Conservation (phyloP, 2,888 invertebrate genomes). For the Therioaphis trifolii region DNA sequence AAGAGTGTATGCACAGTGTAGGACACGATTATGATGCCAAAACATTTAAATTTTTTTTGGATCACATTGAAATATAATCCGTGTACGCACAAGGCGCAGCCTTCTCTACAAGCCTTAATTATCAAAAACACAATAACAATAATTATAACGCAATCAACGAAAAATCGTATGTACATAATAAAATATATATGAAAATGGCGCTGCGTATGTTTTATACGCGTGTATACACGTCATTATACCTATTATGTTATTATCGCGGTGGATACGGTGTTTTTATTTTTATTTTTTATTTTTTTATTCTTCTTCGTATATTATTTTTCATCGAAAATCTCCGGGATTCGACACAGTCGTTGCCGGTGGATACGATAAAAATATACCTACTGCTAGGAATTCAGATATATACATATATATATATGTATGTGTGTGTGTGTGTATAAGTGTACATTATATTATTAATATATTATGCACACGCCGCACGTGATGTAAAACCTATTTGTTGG, state of each 20-base stretch:
- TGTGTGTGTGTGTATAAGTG: too few relatives aligned
- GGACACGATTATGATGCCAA: slow-evolving; percentile 15
- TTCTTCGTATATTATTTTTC: too few relatives aligned
- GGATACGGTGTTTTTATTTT: slow-evolving; percentile 31
- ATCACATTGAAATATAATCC: background rate
- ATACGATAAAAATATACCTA: background rate
- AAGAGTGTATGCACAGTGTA: background rate
- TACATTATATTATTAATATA: too few relatives aligned
- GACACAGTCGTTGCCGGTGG: slow-evolving; percentile 21
- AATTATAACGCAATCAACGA: slow-evolving; percentile 31
- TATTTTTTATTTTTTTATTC: too few relatives aligned
- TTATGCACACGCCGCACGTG: too few relatives aligned
- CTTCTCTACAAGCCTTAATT: background rate
- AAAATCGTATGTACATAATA: slow-evolving; percentile 7
- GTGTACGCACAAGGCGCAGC: slow-evolving; percentile 17
- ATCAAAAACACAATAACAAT: slow-evolving; percentile 40
- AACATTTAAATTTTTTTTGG: slow-evolving; percentile 17
- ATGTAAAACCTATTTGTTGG: too few relatives aligned
- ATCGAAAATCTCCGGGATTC: slow-evolving; percentile 1
- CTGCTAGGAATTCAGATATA: background rate
- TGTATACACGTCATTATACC: background rate
- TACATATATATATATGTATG: too few relatives aligned
- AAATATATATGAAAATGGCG: background rate
- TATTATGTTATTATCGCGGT: background rate
- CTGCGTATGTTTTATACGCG: background rate